Evolutionary conservation across 2,888 invertebrate genomes (phyloP), one percentile per base, ranked within the genome.

Genomic region (Phaonia tiefii): DNA sequence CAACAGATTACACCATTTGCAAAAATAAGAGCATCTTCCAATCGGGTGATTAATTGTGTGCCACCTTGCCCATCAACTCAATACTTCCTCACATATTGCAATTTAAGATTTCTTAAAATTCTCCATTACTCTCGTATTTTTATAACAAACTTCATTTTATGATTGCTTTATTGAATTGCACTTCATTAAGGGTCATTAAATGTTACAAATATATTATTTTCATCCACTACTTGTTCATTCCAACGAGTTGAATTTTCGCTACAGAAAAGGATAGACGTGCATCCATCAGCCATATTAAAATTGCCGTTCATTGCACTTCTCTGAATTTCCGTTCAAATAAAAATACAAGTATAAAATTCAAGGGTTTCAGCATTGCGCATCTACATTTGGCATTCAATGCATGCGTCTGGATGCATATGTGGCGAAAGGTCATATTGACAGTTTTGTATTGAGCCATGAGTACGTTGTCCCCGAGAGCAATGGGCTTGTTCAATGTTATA

Each of bases 131-230:
- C n/a, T n/a, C n/a, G n/a, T n/a, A n/a, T n/a, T 15, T 58, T 58
- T 37, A 31, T 37, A 58, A 31, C 31, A 42, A 8, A 63, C 42
- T 63, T 63, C 39, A 63, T 63, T 63, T 42, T 20, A 22, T 63
- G 42, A 63, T 63, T 63, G 63, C 39, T 63, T 63, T 63, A 63
- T 63, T 63, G 63, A 63, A 39, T 63, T 63, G 15, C 5, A 63
- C 42, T 42, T 63, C 15, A 39, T 63, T 60, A 60, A 63, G 63
- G 63, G 63, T 63, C 63, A 63, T 63, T 63, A 63, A 63, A 63
- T 39, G 63, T 63, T 22, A 42, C 39, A 37, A 63, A 39, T 63
- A 22, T 31, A 5, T 5, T 63, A 63, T 60, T 60, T 58, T 63
- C 63, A 22, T 63, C 25, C 3, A 54, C 39, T 60, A 37, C 20